Evolutionary conservation across 2,888 invertebrate species (phyloP), one percentile per base, ranked within the genome.

Genomic region (Tenthredo scrophulariae): DNA sequence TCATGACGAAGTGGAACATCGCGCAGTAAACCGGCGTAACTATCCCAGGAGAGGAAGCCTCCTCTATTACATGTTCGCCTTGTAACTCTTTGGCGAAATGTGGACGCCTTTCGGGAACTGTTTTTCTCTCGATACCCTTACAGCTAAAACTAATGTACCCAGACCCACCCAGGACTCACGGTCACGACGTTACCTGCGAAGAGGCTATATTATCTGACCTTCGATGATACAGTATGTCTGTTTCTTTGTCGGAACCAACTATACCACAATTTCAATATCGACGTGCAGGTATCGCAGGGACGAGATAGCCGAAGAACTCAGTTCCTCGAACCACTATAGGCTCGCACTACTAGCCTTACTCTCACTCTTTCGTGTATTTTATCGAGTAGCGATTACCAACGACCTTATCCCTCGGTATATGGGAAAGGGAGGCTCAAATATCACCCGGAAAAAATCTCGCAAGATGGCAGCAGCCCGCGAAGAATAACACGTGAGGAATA

Each of bases 51-150:
- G 87, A 83, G 86, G n/a, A 74, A 37, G 84, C 84, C 75, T 86
- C 75, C 85, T 87, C 58, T 58, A 1, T 10, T 58, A 83, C 83
- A 83, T 92, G 88, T 18, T 87, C 80, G 84, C 91, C 91, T 89
- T 85, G 83, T 87, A 74, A 84, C 88, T 89, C 89, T 90, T 91
- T 91, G 91, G 92, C 92, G 90, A 93, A 93, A 93, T 92, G 93
- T 93, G 93, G 92, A 92, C 92, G 93, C 92, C 92, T 92, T 92
- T 92, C 92, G 91, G 89, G 89, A 90, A 90, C 89, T 89, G 88
- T 91, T 92, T 91, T 91, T 91, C 90, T 91, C 70, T 83, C 70
- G 67, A 83, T 83, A 83, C 83, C 83, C 46, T 83, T 83, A 18
- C 43, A 67, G 83, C 29, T 83, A 50, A 80, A 80, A 62, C 80